Evolutionary conservation across 2,797 vertebrate species (phyloP).

Genomic region (Sebastes minor): DNA sequence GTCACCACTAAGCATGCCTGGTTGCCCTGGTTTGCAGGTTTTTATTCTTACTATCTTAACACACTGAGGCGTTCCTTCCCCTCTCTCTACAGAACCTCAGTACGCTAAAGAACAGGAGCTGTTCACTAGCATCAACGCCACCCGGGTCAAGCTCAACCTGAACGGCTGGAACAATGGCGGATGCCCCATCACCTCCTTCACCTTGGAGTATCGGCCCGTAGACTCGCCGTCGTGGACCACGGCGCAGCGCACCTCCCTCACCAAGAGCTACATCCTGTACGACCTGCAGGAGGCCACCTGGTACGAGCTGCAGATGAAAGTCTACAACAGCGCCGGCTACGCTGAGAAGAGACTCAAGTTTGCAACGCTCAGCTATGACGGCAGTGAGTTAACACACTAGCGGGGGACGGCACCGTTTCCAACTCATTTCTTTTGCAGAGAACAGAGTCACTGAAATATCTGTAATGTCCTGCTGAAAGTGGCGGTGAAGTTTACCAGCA

Average conservation of each 20-base stretch:
- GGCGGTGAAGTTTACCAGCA: background rate
- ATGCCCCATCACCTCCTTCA: slow-evolving; percentile 96
- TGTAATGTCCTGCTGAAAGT: background rate
- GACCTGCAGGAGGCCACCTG: slow-evolving; percentile 97
- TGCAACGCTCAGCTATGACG: slow-evolving; percentile 93
- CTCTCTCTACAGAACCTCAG: slow-evolving; percentile 88
- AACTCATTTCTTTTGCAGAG: slow-evolving; percentile 7
- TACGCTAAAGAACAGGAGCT: slow-evolving; percentile 98
- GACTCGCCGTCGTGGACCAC: slow-evolving; percentile 92
- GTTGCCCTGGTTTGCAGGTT: background rate
- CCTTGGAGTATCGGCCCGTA: slow-evolving; percentile 90
- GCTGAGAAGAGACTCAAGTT: slow-evolving; percentile 96
- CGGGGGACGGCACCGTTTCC: background rate
- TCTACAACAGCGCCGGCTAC: slow-evolving; percentile 95
- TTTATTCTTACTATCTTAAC: background rate
- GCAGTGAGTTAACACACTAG: slow-evolving; percentile 86
- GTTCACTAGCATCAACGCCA: slow-evolving; percentile 94
- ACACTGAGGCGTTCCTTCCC: background rate
- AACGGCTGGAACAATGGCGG: slow-evolving; percentile 97
- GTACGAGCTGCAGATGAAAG: slow-evolving; percentile 97
- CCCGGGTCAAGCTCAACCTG: slow-evolving; percentile 91
- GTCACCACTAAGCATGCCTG: background rate
- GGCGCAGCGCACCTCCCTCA: slow-evolving; percentile 91
- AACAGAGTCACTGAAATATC: background rate
- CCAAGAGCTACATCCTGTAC: slow-evolving; percentile 94